Evolutionary conservation across 2,888 invertebrate genomes (phyloP), one percentile per base, ranked within the genome.

Genomic region (Anagyrus pseudococci): DNA sequence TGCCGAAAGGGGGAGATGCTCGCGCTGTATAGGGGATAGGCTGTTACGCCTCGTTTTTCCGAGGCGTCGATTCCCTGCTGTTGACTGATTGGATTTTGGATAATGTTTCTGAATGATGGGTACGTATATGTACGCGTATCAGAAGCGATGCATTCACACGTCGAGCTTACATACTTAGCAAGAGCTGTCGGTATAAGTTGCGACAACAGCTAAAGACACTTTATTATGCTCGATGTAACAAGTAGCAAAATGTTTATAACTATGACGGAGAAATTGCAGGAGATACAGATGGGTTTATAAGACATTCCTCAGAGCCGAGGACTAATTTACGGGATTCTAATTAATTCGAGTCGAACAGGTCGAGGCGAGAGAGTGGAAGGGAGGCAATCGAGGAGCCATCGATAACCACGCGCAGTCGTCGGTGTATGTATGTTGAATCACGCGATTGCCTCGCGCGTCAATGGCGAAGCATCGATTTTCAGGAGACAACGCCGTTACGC

Each of bases 41-140:
- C n/a, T 26, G 19, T 13, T 20, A 59, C 7, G 26, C 22, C 19
- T 26, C 19, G 29, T 47, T 54, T 60, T 23, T 10, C 19, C 29
- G 33, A 19, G 33, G 40, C 13, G 54, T 49, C 56, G 54, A 40
- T 44, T 56, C 50, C 40, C 33, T 26, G 49, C 55, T 63, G 60
- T 66, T 66, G 57, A 66, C 66, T 63, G 66, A 66, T 66, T 63
- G 63, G 66, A 63, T 66, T 66, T 66, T 1, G 40, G 66, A 66
- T 66, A 58, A n/a, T 23, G 6, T n/a, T 15, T 33, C 7, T 33
- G 17, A 25, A 17, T 29, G 1, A n/a, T 41, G 23, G 23, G 19
- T 37, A 20, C 46, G 22, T 13, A 15, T 26, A 49, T n/a, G n/a
- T 29, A 52, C 22, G 40, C 4, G 41, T 43, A 20, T 52, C n/a